phyloP scores from a whole-genome alignment of 2,113 vertebrate genomes.

The Romanogobio albipinnatus region DNA sequence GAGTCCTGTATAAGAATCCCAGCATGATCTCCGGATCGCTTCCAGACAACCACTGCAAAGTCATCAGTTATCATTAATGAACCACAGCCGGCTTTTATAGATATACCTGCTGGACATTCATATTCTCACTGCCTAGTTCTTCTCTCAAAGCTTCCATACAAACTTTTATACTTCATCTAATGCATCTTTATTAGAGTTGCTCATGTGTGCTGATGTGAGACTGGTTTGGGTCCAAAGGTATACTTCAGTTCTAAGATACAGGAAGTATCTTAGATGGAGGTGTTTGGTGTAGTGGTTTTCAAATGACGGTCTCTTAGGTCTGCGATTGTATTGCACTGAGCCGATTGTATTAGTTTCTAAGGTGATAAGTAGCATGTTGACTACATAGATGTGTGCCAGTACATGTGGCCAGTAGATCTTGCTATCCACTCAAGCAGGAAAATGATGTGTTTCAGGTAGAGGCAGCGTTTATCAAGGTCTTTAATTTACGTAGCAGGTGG shows the following conservation, averaged over 20 bases:
- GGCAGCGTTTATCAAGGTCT: constrained; percentile 19
- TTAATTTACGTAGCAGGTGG: constrained; percentile 44
- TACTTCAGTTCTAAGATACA: not conserved
- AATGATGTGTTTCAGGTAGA: constrained; percentile 50
- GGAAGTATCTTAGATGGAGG: not conserved
- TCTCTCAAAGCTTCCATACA: not conserved
- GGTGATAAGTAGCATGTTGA: constrained; percentile 1
- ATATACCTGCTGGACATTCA: constrained; percentile 31
- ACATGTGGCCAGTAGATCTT: constrained; percentile 31
- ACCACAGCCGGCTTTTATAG: constrained; percentile 34
- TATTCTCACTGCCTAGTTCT: not conserved
- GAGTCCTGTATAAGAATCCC: constrained; percentile 20
- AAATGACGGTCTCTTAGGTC: not conserved
- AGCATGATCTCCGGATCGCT: constrained; percentile 35
- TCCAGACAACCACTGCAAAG: constrained; percentile 26
- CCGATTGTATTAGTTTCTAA: not conserved
- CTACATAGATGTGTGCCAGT: not conserved
- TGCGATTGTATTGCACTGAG: not conserved
- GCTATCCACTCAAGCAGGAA: constrained; percentile 22
- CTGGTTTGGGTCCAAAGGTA: not conserved
- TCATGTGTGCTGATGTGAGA: not conserved
- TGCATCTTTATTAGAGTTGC: constrained; percentile 11
- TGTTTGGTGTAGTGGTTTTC: constrained; percentile 1
- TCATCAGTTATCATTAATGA: constrained; percentile 54
- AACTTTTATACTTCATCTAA: constrained; percentile 1